A percentile compares a stretch with the other conserved stretches of the same genome.
phyloP scores from a whole-genome alignment of 1,140 invertebrate genomes.

The Vanessa atalanta region DNA sequence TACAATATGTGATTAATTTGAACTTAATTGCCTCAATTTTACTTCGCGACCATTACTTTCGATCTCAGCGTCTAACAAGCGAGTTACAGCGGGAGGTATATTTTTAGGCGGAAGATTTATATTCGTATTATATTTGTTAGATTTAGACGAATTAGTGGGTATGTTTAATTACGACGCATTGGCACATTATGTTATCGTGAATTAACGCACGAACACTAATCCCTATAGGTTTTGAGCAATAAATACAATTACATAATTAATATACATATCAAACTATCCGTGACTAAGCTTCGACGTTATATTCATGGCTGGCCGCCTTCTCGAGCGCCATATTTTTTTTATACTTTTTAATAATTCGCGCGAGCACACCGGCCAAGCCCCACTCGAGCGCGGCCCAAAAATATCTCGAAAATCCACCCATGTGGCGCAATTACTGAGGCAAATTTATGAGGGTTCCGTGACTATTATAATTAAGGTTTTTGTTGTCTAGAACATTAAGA shows the following conservation, averaged over 20 bases:
- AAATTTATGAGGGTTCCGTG: constrained; percentile 62
- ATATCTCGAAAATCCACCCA: constrained; percentile 74
- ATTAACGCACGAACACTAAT: too few relatives aligned
- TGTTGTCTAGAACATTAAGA: constrained; percentile 18
- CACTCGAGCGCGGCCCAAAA: constrained; percentile 74
- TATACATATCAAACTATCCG: constrained; percentile 41
- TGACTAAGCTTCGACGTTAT: constrained; percentile 57
- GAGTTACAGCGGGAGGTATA: too few relatives aligned
- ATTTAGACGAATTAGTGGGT: too few relatives aligned
- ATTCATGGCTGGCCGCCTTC: constrained; percentile 57
- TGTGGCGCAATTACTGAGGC: constrained; percentile 66
- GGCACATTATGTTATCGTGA: too few relatives aligned
- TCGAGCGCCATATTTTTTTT: constrained; percentile 61
- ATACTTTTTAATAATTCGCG: constrained; percentile 77
- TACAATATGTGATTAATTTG: too few relatives aligned
- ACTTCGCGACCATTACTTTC: too few relatives aligned
- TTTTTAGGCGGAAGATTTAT: too few relatives aligned
- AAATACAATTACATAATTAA: constrained; percentile 24
- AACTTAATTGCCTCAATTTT: too few relatives aligned
- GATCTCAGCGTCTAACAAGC: too few relatives aligned
- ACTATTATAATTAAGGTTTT: constrained; percentile 46
- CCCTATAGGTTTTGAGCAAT: not conserved
- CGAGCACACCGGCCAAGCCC: constrained; percentile 57
- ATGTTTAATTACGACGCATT: too few relatives aligned
- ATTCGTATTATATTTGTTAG: too few relatives aligned